Conservation (phyloP, 2,113 vertebrate species). For the Eclectus roratus region DNA sequence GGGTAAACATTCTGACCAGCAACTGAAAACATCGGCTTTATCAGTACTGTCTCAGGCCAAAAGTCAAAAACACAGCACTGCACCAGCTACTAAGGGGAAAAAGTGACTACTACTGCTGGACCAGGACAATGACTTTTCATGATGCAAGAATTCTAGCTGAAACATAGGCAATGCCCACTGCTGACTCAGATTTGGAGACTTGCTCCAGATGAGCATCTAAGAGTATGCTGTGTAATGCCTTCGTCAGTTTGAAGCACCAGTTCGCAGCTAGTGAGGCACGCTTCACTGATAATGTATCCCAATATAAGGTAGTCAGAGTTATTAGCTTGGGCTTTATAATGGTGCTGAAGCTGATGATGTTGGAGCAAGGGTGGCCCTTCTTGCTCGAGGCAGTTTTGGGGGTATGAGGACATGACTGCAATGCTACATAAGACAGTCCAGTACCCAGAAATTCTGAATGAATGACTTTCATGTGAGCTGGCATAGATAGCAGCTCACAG, state of each 20-base stretch:
- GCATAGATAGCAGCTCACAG: not conserved
- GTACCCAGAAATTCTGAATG: not conserved
- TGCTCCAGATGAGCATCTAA: not conserved
- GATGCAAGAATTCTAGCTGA: not conserved
- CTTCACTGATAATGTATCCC: not conserved
- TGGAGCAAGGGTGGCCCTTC: not conserved
- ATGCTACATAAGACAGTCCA: not conserved
- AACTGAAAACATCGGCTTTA: too few species aligned
- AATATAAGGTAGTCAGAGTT: not conserved
- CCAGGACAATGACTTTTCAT: not conserved
- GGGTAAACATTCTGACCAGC: too few species aligned
- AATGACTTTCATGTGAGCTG: not conserved
- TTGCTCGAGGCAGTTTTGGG: not conserved
- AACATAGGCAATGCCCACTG: not conserved
- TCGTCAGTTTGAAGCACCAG: not conserved
- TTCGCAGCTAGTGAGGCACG: not conserved
- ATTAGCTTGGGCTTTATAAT: too few species aligned
- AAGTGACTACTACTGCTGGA: too few species aligned
- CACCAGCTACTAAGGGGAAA: too few species aligned
- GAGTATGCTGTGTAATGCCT: accelerated
- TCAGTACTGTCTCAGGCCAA: too few species aligned
- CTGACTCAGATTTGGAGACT: not conserved
- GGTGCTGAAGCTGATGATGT: not conserved
- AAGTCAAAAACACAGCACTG: too few species aligned
- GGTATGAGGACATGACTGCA: not conserved